Conservation (phyloP, 2,888 invertebrate genomes). For the Zele albiditarsus region DNA sequence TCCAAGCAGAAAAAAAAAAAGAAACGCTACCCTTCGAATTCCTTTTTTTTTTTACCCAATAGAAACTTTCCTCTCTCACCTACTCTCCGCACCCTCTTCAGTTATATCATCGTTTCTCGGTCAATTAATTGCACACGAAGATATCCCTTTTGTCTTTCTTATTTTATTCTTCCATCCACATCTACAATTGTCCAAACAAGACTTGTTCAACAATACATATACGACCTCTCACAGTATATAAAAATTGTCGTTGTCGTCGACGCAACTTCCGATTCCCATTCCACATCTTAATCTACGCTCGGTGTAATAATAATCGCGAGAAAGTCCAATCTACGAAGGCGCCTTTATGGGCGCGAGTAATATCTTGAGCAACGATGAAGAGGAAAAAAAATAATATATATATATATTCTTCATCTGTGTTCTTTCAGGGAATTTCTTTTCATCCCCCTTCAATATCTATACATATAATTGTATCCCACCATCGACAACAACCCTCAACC, state of each 20-base stretch:
- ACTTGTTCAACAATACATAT: background rate
- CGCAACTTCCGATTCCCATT: conserved; percentile 66
- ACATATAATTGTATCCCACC: conserved; percentile 6
- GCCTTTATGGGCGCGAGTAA: conserved; percentile 63
- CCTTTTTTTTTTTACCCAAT: background rate
- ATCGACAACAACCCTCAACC: conserved; percentile 26
- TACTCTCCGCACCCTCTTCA: background rate
- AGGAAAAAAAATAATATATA: conserved; percentile 27
- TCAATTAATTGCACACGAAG: conserved; percentile 40
- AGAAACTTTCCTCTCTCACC: background rate
- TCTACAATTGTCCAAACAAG: background rate
- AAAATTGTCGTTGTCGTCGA: background rate
- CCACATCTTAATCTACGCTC: conserved; percentile 66
- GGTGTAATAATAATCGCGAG: conserved; percentile 65
- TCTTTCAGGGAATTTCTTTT: background rate
- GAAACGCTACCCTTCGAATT: background rate
- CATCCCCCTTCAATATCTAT: background rate
- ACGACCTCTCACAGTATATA: background rate
- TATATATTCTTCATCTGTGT: background rate
- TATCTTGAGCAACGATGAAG: conserved; percentile 32
- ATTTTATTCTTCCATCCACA: conserved; percentile 1
- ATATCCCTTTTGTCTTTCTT: conserved; percentile 28
- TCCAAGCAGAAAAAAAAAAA: conserved; percentile 6
- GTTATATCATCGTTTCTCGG: conserved; percentile 21
- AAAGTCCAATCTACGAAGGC: conserved; percentile 66